Conservation (phyloP, 2,113 vertebrate species). For the Rhadina sibilatrix region DNA sequence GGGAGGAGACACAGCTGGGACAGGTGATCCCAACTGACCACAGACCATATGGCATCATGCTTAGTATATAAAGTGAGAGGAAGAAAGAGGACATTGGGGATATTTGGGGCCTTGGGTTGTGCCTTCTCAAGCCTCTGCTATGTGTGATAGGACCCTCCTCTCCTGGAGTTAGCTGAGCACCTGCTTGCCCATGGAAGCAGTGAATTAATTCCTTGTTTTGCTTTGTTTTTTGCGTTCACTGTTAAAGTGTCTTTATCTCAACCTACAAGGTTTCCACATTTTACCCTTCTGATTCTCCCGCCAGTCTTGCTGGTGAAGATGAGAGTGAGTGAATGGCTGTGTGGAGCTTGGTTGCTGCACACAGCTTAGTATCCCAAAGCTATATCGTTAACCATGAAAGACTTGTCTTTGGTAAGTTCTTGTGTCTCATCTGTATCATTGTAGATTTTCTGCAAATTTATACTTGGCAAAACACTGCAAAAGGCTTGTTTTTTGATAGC, state of each 20-base stretch:
- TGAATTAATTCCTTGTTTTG: neutral
- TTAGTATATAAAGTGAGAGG: neutral
- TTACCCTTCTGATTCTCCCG: neutral
- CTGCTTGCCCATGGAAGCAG: neutral
- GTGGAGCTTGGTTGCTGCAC: neutral
- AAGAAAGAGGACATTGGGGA: neutral
- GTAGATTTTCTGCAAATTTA: neutral
- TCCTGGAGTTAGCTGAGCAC: neutral
- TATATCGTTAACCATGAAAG: neutral
- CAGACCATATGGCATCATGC: too few species aligned
- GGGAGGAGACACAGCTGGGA: neutral
- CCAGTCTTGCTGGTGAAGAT: rapidly evolving
- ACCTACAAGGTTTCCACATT: neutral
- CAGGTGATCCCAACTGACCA: neutral
- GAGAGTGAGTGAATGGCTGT: neutral
- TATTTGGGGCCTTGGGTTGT: neutral
- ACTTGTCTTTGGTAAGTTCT: neutral
- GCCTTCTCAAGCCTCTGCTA: neutral
- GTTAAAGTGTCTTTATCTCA: neutral
- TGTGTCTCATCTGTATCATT: neutral
- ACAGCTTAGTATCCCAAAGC: neutral
- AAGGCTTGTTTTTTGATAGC: neutral
- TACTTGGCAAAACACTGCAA: neutral
- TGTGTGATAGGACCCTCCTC: too few species aligned
- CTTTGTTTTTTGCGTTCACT: neutral